phyloP scores from a whole-genome alignment of 2,797 vertebrate genomes.

The Botia almorhae region DNA sequence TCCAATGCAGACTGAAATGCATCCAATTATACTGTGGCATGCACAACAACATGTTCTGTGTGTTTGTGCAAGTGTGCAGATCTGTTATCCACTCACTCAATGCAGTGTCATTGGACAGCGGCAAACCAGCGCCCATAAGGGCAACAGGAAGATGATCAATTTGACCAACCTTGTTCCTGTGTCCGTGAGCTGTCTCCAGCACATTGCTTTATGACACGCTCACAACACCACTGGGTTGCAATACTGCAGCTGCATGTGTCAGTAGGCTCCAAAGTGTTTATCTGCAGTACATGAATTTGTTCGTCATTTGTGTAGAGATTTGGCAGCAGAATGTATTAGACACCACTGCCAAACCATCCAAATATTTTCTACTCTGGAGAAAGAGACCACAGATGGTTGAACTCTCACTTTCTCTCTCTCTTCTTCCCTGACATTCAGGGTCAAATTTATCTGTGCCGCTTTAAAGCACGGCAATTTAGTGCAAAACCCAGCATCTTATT shows the following conservation, averaged over 20 bases:
- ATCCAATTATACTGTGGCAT: conserved; percentile 46
- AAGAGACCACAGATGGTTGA: not conserved
- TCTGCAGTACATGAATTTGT: conserved; percentile 18
- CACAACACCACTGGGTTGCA: not conserved
- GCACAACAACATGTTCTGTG: conserved; percentile 28
- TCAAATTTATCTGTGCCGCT: not conserved
- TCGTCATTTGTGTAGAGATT: not conserved
- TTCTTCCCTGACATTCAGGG: not conserved
- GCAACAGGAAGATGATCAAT: conserved; percentile 38
- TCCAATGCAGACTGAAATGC: no score
- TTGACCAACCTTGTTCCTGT: conserved; percentile 25
- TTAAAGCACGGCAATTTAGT: not conserved
- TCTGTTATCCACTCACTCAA: conserved; percentile 14
- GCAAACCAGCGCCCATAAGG: conserved; percentile 3
- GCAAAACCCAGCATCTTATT: not conserved
- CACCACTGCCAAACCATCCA: not conserved
- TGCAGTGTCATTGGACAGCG: conserved; percentile 38
- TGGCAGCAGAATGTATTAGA: not conserved
- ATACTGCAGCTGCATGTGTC: not conserved
- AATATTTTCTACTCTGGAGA: not conserved
- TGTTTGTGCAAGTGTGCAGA: conserved; percentile 14
- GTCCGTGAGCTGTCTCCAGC: conserved; percentile 4
- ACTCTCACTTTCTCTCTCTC: not conserved
- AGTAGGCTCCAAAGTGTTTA: not conserved
- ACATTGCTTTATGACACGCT: conserved; percentile 24